Base-by-base conservation (phyloP, 2,888 invertebrate species). In the Sarcophaga rosellei region DNA sequence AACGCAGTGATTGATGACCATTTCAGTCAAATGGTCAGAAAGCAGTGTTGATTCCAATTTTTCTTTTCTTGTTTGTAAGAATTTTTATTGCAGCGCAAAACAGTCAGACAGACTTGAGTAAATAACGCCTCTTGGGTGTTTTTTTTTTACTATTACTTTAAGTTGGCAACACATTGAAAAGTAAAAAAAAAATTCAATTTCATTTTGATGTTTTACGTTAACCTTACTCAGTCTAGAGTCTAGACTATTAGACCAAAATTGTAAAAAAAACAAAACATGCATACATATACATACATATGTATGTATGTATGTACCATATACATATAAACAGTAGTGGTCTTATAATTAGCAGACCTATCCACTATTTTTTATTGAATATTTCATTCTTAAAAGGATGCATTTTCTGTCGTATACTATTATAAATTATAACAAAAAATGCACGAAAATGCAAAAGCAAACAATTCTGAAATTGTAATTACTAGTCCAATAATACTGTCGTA, bases 1-100 rank as follows among this genome's bases (percentile, higher is more conserved):
- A 81, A 81, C 59, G 65, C 65, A 76, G 70, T 82, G 76, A 82
- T 82, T 82, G 76, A 82, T 76, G 72, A 82, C 76, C 75, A 70
- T 35, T 35, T 35, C 35, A 35, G 35, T 35, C 65, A 65, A 15
- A 20, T n/a, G n/a, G 62, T 47, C 47, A 53, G 45, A 81, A 61
- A 59, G 65, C 53, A 81, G 45, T 59, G 63, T 79, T 63, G 44
- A 63, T 47, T 70, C 35, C 1, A 35, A 21, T 53, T 53, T 53
- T 53, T 53, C 53, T 53, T 53, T 53, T 53, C 53, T 53, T 35
- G 10, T 35, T 35, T 35, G 35, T 35, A 35, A 10, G 53, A 53
- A 53, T 53, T 15, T 53, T 53, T 15, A 53, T 15, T 53, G 15
- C 17, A 17, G 15, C 17, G 53, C 17, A 17, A 53, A 53, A 53